Conservation (phyloP, 2,113 vertebrate species). For the Ageneiosus marmoratus region DNA sequence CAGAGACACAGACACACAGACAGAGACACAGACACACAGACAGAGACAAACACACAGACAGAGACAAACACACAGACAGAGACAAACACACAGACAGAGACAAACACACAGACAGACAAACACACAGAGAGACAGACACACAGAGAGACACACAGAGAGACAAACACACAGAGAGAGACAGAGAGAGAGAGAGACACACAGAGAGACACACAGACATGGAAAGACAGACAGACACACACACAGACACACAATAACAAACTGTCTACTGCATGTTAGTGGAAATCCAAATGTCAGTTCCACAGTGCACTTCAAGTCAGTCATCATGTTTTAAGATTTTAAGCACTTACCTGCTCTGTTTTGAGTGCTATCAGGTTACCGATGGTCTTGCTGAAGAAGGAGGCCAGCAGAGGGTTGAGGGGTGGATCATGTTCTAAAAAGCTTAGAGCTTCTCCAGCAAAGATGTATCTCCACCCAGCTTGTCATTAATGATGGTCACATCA, state of each 20-base stretch:
- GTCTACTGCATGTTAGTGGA: neutral
- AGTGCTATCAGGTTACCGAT: constrained; percentile 93
- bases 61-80: too few species aligned
- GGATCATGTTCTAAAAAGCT: constrained; percentile 88
- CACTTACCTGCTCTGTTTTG: constrained; percentile 89
- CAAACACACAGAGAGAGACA: too few species aligned
- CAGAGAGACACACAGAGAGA: too few species aligned
- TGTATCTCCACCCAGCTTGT: constrained; percentile 88
- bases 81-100: too few species aligned
- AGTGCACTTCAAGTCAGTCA: neutral
- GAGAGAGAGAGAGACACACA: too few species aligned
- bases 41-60: too few species aligned
- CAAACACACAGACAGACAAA: too few species aligned
- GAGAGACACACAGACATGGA: too few species aligned
- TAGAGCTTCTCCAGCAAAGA: constrained; percentile 87
- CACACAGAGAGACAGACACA: too few species aligned
- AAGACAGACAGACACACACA: neutral
- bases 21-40: too few species aligned
- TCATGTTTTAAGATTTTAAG: neutral
- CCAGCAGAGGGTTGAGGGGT: constrained; percentile 91
- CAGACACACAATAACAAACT: neutral
- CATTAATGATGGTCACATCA: constrained; percentile 91
- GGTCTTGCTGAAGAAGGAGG: constrained; percentile 98
- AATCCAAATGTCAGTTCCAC: neutral
- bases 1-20: too few species aligned